These are phyloP conservation scores for Anabacerthia variegaticeps DNA, from an alignment of 2,797 vertebrate genomes.

Conservation along the genomic window DNA sequence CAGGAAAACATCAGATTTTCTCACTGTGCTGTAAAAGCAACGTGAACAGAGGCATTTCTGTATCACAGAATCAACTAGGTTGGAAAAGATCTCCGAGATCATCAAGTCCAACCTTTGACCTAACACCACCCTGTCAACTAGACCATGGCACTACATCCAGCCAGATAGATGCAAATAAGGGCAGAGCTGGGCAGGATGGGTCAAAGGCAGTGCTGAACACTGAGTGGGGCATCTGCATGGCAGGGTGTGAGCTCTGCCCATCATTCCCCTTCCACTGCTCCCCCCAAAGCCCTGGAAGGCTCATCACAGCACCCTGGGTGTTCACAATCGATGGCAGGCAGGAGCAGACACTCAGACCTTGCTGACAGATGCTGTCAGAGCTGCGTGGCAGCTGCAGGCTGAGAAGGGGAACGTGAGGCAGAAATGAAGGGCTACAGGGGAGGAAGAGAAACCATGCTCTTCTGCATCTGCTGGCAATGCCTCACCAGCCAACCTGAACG, in stretches of 20 bases:
- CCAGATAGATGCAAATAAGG: background rate
- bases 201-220: fast-evolving
- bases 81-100: too few species aligned
- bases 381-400: conserved; percentile 7
- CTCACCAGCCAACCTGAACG: background rate
- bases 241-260: background rate
- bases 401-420: conserved; percentile 61
- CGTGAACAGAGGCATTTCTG: fast-evolving
- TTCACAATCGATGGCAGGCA: conserved; percentile 44
- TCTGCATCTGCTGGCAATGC: background rate
- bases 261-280: background rate
- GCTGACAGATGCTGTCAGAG: conserved; percentile 62
- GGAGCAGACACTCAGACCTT: conserved; percentile 52
- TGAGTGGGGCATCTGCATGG: fast-evolving
- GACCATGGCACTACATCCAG: background rate
- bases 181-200: background rate
- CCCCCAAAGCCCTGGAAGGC: background rate
- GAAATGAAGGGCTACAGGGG: conserved; percentile 33
- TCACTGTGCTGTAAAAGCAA: background rate
- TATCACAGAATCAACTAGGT: too few species aligned
- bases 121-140: too few species aligned
- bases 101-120: too few species aligned
- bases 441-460: background rate
- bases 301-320: conserved; percentile 24
- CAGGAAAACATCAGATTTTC: too few species aligned